Evolutionary conservation across 2,113 vertebrate genomes (phyloP).

Genomic region (Daphoenositta chrysoptera): DNA sequence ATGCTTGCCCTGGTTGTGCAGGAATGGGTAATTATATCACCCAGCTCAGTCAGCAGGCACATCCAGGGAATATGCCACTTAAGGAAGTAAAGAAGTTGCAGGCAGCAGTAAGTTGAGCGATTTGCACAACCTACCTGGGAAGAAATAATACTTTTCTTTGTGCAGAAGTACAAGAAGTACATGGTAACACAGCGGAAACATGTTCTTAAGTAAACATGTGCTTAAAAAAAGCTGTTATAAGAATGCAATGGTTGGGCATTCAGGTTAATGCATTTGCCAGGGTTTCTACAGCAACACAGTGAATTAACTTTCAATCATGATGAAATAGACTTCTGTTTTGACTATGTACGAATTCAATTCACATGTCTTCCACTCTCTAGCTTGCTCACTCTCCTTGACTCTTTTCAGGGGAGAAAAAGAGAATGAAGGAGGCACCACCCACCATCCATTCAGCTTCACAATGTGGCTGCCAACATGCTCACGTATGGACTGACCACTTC

Average conservation of each 20-base stretch:
- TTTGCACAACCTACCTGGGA: neutral
- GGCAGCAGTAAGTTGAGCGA: neutral
- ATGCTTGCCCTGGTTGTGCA: neutral
- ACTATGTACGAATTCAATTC: conserved; percentile 14
- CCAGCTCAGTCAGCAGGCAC: neutral
- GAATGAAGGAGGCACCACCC: neutral
- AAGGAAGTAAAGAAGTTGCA: neutral
- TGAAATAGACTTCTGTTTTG: conserved; percentile 52
- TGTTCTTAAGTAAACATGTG: conserved; percentile 63
- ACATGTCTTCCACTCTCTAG: neutral
- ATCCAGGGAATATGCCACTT: neutral
- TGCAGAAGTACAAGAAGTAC: conserved; percentile 23
- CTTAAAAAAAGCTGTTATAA: conserved; percentile 67
- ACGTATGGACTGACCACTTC: neutral
- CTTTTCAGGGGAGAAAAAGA: neutral
- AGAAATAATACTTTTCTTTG: neutral
- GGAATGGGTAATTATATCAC: neutral
- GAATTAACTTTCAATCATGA: conserved; percentile 65
- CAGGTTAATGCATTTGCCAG: conserved; percentile 70
- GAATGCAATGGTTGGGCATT: conserved; percentile 62
- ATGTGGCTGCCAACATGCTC: neutral
- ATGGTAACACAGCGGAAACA: conserved; percentile 48
- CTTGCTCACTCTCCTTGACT: neutral
- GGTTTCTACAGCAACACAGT: conserved; percentile 73
- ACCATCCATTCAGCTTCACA: neutral